Conservation (phyloP, 2,113 vertebrate genomes). For the Mormyrus iriodes region DNA sequence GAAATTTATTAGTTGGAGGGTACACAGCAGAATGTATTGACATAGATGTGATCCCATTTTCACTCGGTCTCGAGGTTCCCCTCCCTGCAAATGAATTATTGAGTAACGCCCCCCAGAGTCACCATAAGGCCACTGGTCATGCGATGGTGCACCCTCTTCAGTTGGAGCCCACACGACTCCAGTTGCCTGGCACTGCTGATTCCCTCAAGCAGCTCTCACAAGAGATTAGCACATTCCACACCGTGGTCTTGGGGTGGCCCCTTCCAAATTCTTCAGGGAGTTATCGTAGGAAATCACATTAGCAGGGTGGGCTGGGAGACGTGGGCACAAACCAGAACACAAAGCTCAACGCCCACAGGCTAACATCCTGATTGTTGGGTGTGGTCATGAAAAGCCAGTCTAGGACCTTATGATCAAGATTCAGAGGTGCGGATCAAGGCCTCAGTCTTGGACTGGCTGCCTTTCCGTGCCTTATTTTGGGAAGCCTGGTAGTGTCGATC, state of each 20-base stretch:
- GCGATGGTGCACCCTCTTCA: not conserved
- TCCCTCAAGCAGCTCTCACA: not conserved
- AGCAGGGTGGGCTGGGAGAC: not conserved
- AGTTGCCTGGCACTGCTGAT: not conserved
- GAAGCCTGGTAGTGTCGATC: not conserved
- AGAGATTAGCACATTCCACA: not conserved
- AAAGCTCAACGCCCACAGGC: not conserved
- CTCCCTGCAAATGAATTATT: slow-evolving; percentile 1
- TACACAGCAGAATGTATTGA: slow-evolving; percentile 36
- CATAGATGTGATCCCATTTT: slow-evolving; percentile 35
- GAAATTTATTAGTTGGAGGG: slow-evolving; percentile 38
- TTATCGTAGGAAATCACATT: not conserved
- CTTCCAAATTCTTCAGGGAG: not conserved
- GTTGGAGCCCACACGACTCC: not conserved
- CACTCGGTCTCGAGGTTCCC: slow-evolving; percentile 25
- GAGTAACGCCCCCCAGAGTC: not conserved
- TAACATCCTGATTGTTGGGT: not conserved
- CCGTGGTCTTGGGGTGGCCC: not conserved
- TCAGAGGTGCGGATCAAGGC: slow-evolving; percentile 30
- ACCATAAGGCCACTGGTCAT: not conserved
- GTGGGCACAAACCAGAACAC: not conserved
- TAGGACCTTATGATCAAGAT: slow-evolving; percentile 40
- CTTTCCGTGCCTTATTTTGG: slow-evolving; percentile 32
- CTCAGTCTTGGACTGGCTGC: slow-evolving; percentile 40
- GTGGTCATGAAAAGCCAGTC: not conserved